Conservation (phyloP, 2,888 invertebrate genomes). For the Drosophila acutilabella region DNA sequence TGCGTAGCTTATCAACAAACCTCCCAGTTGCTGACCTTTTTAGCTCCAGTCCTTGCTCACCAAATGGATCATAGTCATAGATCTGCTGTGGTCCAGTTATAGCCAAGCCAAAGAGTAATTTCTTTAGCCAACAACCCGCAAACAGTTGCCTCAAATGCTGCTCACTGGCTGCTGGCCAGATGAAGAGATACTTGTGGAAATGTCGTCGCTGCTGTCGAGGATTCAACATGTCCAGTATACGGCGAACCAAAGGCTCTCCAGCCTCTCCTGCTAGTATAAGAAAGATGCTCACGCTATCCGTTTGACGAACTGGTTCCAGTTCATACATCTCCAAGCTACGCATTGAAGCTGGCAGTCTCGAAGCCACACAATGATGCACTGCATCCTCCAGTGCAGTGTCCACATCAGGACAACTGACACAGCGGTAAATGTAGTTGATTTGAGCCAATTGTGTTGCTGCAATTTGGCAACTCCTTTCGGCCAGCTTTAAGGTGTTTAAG, state of each 20-base stretch:
- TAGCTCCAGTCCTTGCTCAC: constrained; percentile 56
- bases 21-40: constrained; percentile 9
- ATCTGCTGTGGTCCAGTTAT: constrained; percentile 42
- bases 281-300: constrained; percentile 70
- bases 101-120: constrained; percentile 70
- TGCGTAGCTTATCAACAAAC: constrained; percentile 70
- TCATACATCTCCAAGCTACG: constrained; percentile 55
- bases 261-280: constrained; percentile 49
- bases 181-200: constrained; percentile 75
- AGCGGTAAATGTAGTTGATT: constrained; percentile 63
- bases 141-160: constrained; percentile 61
- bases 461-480: constrained; percentile 50
- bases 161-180: constrained; percentile 66
- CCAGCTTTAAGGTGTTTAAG: constrained; percentile 18
- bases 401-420: constrained; percentile 50
- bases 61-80: constrained; percentile 80
- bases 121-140: constrained; percentile 67
- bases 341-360: constrained; percentile 36
- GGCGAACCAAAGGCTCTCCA: constrained; percentile 47
- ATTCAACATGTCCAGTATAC: constrained; percentile 68
- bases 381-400: constrained; percentile 40
- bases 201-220: constrained; percentile 67
- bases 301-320: constrained; percentile 63
- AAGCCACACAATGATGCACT: constrained; percentile 47
- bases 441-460: constrained; percentile 48